Evolutionary conservation across 2,113 vertebrate genomes (phyloP).

Genomic region (Cololabis saira): DNA sequence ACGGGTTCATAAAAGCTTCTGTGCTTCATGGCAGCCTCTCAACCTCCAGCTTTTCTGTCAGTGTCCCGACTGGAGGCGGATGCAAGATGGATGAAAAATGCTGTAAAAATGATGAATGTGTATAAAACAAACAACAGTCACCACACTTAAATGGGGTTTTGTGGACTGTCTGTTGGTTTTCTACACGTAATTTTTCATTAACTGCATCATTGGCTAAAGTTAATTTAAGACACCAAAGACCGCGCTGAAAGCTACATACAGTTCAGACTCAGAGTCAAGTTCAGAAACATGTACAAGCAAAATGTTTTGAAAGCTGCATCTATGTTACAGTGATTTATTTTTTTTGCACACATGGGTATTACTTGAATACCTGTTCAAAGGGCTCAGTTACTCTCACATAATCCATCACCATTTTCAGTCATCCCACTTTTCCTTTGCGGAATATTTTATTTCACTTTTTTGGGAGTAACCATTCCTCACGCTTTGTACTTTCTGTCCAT

Average conservation of each 20-base stretch:
- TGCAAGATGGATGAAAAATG: slow-evolving; percentile 14
- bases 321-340: slow-evolving; percentile 6
- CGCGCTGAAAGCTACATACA: slow-evolving; percentile 7
- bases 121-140: slow-evolving; percentile 38
- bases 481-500: background rate
- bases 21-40: background rate
- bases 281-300: slow-evolving; percentile 4
- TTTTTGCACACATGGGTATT: background rate
- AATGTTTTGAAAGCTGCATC: slow-evolving; percentile 11
- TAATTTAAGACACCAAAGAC: slow-evolving; percentile 11
- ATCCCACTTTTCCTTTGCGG: background rate
- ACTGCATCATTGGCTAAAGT: slow-evolving; percentile 5
- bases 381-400: slow-evolving; percentile 9
- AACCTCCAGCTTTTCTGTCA: slow-evolving; percentile 14
- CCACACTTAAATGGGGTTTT: slow-evolving; percentile 25
- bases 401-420: slow-evolving; percentile 24
- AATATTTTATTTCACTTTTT: background rate
- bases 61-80: slow-evolving; percentile 9
- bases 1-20: slow-evolving; percentile 6
- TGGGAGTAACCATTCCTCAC: background rate
- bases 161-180: slow-evolving; percentile 30
- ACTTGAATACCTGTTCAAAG: slow-evolving; percentile 9
- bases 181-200: slow-evolving; percentile 40
- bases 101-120: slow-evolving; percentile 33
- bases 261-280: background rate